phyloP scores from a whole-genome alignment of 1,140 invertebrate genomes.

The Platorchestia sp. region DNA sequence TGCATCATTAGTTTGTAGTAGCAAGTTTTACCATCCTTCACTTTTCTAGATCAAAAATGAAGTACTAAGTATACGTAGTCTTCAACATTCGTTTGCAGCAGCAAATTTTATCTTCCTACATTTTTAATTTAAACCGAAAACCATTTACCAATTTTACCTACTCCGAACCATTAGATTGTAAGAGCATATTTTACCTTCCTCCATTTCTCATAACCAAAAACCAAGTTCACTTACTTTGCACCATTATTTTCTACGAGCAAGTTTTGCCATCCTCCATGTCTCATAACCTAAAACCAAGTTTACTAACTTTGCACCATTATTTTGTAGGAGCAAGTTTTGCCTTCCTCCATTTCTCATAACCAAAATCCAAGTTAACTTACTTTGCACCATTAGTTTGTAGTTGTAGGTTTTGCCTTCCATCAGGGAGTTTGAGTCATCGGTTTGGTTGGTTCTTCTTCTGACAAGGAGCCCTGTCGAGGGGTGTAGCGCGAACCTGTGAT shows the following conservation, averaged over 20 bases:
- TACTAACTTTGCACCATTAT: conserved; percentile 55
- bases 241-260: conserved; percentile 47
- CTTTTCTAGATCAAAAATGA: no score
- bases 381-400: conserved; percentile 58
- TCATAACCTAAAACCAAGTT: neutral
- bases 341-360: neutral
- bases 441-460: conserved; percentile 35
- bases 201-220: neutral
- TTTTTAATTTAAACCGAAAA: no score
- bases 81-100: conserved; percentile 44
- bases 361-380: conserved; percentile 28
- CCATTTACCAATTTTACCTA: neutral
- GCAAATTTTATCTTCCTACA: conserved; percentile 19
- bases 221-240: conserved; percentile 25
- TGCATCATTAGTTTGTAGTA: conserved; percentile 55
- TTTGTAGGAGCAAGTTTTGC: conserved; percentile 44
- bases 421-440: conserved; percentile 9
- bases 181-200: conserved; percentile 12
- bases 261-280: conserved; percentile 11
- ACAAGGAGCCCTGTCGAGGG: conserved; percentile 46
- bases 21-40: conserved; percentile 30
- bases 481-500: conserved; percentile 56
- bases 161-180: conserved; percentile 55
- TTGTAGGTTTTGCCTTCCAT: conserved; percentile 53
- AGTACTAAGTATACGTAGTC: no score